Base-by-base conservation (phyloP, 1,140 invertebrate species). In the Archivesica marissinica region DNA sequence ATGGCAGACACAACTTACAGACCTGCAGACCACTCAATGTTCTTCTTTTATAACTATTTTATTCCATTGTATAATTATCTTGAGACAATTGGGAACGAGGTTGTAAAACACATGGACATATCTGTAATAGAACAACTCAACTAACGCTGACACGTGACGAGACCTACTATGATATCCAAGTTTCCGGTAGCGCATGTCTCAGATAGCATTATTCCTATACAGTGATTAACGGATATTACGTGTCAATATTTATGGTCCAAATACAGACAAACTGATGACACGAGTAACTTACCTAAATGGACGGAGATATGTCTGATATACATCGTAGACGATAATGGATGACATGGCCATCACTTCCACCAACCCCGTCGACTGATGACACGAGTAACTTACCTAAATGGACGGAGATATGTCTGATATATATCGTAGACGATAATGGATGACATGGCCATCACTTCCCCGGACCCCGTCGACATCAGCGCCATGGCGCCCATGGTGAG, bases 341-440 rank as follows among this genome's bases (percentile, higher is more conserved):
- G n/a, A n/a, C n/a, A n/a, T n/a, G n/a, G n/a, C n/a, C n/a, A n/a
- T n/a, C n/a, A n/a, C 50, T 25, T 54, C 50, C 11, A 0, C 6
- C n/a, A n/a, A n/a, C 17, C 30, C 2, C 17, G 9, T 20, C 2
- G 38, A 7, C 15, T 41, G 4, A 2, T 38, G 3, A 70, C 3
- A 23, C 20, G 70, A 20, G 13, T 1, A 9, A 17, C 41, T 20
- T 88, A 93, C 92, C 92, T 92, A 86, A 91, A 92, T 15, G 92
- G 91, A 74, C 87, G 81, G 13, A 93, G 74, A 82, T 94, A 94
- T 17, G 92, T 92, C 75, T 94, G 93, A 86, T 93, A 94, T 25
- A 94, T 94, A 88, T 94, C 94, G 83, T 94, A 94, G 7, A 94
- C 92, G 33, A 94, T 92, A 77, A 94, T 94, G 38, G 93, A 94